Percentiles rank a stretch among this genome's conserved stretches.
Conservation (phyloP, 2,888 invertebrate species). For the Agrotis exclamationis region DNA sequence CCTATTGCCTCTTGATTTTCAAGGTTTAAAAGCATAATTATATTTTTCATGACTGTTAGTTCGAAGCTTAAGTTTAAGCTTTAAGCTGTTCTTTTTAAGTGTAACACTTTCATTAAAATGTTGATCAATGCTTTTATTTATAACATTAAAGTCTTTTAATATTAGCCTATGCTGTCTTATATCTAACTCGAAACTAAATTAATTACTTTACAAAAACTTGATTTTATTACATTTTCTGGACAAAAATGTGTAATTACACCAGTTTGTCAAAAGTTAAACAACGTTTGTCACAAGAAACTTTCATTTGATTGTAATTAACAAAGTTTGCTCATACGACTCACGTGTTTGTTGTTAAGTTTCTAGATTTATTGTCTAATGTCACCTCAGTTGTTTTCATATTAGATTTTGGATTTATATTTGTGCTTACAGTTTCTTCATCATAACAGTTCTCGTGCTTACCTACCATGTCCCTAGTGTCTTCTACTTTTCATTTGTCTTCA, state of each 20-base stretch:
- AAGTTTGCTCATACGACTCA: constrained; percentile 55
- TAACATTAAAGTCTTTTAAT: not conserved
- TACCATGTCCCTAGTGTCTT: not conserved
- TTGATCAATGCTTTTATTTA: not conserved
- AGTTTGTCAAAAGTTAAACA: constrained; percentile 60
- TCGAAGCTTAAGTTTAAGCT: too few relatives aligned
- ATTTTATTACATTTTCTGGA: constrained; percentile 2
- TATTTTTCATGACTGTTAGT: too few relatives aligned
- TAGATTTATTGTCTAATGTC: constrained; percentile 45
- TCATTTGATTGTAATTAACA: constrained; percentile 62
- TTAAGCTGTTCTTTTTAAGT: not conserved
- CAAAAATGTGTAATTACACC: constrained; percentile 62
- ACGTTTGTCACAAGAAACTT: constrained; percentile 52
- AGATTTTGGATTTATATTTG: constrained; percentile 15
- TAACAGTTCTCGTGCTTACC: not conserved
- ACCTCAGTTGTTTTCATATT: constrained; percentile 29
- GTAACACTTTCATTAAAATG: not conserved
- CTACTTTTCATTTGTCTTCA: not conserved
- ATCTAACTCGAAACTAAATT: not conserved
- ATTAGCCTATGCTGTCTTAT: not conserved
- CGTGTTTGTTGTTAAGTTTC: constrained; percentile 46
- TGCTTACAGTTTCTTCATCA: not conserved
- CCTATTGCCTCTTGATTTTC: not conserved
- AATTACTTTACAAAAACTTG: constrained; percentile 1
- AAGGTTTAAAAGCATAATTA: too few relatives aligned